Conservation (phyloP, 1,140 invertebrate species). For the Eueides isabella region DNA sequence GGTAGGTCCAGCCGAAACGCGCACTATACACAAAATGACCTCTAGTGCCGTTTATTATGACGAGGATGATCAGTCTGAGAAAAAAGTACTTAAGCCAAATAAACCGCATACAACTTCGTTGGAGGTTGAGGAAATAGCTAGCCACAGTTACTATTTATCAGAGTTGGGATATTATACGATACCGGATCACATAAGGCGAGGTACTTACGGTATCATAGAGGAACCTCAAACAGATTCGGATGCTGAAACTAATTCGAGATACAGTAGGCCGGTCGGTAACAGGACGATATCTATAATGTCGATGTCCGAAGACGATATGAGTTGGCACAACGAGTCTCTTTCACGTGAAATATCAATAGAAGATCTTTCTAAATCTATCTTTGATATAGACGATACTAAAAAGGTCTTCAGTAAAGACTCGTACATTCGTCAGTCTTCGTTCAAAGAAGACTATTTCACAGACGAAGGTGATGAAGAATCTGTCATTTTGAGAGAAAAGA, state of each 20-base stretch:
- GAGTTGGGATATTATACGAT: constrained; percentile 83
- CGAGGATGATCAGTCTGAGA: constrained; percentile 64
- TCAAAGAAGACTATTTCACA: constrained; percentile 77
- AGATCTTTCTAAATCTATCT: constrained; percentile 79
- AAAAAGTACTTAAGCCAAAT: constrained; percentile 75
- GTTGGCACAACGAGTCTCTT: constrained; percentile 80
- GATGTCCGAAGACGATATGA: constrained; percentile 85
- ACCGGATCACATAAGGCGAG: constrained; percentile 79
- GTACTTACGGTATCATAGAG: constrained; percentile 80
- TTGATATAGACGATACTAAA: constrained; percentile 75
- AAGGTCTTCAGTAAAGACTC: constrained; percentile 79
- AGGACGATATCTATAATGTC: constrained; percentile 85
- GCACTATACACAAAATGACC: constrained; percentile 85
- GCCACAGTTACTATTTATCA: constrained; percentile 84
- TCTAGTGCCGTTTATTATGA: constrained; percentile 83
- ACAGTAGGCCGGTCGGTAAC: constrained; percentile 70
- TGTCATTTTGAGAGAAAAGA: constrained; percentile 70
- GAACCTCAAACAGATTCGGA: constrained; percentile 81
- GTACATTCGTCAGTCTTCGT: constrained; percentile 75
- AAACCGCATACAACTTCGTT: constrained; percentile 79
- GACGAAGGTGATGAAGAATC: constrained; percentile 74
- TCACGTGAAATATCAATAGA: constrained; percentile 84
- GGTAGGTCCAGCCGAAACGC: constrained; percentile 86
- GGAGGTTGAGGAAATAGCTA: constrained; percentile 84
- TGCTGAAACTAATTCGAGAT: constrained; percentile 64